Evolutionary conservation across 1,140 invertebrate species (phyloP).

Genomic region (Drosophila micromelanica): DNA sequence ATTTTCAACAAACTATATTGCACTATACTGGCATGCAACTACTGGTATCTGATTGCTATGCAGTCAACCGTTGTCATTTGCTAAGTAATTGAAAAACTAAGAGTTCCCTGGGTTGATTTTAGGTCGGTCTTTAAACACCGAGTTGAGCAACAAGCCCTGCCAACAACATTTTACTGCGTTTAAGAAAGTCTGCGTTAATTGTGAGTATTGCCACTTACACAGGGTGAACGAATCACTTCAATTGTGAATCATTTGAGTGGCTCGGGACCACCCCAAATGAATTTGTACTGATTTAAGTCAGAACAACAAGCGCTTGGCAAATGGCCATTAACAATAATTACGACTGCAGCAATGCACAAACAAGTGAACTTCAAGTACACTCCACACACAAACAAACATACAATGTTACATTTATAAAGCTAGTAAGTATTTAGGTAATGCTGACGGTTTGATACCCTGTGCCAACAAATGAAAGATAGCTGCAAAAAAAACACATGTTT

Average conservation of each 20-base stretch:
- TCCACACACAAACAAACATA: conserved; percentile 9
- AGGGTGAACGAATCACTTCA: conserved; percentile 7
- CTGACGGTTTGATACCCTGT: not conserved
- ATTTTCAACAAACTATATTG: no score
- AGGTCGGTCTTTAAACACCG: not conserved
- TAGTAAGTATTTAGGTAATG: not conserved
- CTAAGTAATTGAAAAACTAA: no score
- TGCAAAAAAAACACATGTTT: not conserved
- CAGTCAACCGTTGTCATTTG: no score
- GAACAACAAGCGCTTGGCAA: conserved; percentile 47
- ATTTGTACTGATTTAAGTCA: conserved; percentile 35
- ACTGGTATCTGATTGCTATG: no score
- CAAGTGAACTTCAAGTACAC: conserved; percentile 65
- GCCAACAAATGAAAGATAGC: not conserved
- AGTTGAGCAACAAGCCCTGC: not conserved
- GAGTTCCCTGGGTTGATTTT: no score
- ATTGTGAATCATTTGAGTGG: conserved; percentile 36
- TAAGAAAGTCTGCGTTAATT: conserved; percentile 11
- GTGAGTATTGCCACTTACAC: not conserved
- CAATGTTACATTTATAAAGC: conserved; percentile 3
- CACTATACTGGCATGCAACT: no score
- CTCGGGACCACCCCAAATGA: conserved; percentile 14
- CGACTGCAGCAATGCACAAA: conserved; percentile 73
- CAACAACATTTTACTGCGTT: not conserved
- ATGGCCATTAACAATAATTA: conserved; percentile 82